These are phyloP conservation scores for Dasypolia templi DNA, from an alignment of 2,888 invertebrate genomes.

Conservation along the genomic window DNA sequence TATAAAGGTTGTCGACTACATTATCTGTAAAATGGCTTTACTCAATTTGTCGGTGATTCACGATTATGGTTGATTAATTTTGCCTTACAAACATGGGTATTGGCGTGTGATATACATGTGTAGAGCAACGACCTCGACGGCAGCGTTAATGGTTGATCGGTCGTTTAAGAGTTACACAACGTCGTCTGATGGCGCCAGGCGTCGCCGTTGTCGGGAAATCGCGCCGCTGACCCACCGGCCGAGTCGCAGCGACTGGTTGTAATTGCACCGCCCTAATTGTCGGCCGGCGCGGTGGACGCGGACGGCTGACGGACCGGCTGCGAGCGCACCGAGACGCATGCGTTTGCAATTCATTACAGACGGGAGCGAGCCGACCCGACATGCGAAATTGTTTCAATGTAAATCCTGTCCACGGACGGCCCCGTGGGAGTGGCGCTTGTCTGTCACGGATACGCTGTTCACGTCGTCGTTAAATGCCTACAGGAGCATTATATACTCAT, in stretches of 20 bases:
- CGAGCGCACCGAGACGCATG: constrained; percentile 74
- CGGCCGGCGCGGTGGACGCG: no score
- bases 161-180: constrained; percentile 87
- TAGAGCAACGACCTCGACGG: constrained; percentile 86
- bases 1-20: constrained; percentile 8
- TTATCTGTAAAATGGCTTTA: constrained; percentile 15
- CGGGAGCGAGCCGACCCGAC: constrained; percentile 76
- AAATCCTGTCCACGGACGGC: constrained; percentile 81
- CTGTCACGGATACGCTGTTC: constrained; percentile 78
- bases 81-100: constrained; percentile 70
- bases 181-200: constrained; percentile 84
- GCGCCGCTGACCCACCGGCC: constrained; percentile 88
- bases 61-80: constrained; percentile 48
- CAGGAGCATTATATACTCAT: constrained; percentile 67
- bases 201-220: constrained; percentile 85
- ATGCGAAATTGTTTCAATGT: constrained; percentile 86
- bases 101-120: constrained; percentile 73
- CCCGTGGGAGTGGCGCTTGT: constrained; percentile 77
- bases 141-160: constrained; percentile 81
- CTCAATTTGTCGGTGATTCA: constrained; percentile 45
- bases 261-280: constrained; percentile 89
- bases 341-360: constrained; percentile 85
- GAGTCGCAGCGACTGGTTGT: constrained; percentile 82
- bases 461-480: constrained; percentile 79
- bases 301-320: constrained; percentile 80